Percentiles rank a stretch among this genome's conserved stretches.
phyloP scores from a whole-genome alignment of 2,797 vertebrate species.

The Parauchenoglanis ngamensis region DNA sequence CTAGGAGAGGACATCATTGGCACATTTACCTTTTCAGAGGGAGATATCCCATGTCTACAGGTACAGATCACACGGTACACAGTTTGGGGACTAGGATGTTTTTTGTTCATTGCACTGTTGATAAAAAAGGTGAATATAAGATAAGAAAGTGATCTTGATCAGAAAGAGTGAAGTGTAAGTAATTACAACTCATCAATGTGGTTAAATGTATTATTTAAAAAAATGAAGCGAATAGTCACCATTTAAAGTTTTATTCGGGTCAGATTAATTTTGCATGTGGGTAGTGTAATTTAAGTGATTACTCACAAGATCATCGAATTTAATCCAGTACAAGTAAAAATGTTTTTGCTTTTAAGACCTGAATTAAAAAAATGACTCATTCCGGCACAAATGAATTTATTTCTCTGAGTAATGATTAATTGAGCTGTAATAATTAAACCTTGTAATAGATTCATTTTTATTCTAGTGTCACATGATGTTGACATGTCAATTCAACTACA shows the following conservation, averaged over 20 bases:
- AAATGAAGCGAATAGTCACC: not conserved
- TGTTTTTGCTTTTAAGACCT: not conserved
- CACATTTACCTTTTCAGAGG: conserved; percentile 93
- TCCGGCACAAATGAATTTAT: not conserved
- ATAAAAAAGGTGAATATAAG: not conserved
- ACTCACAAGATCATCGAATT: not conserved
- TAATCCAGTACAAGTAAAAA: not conserved
- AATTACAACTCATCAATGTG: not conserved
- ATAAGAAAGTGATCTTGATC: not conserved
- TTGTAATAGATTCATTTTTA: not conserved
- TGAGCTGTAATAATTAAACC: not conserved
- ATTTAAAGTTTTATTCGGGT: not conserved
- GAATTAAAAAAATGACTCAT: not conserved
- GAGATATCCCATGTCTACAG: conserved; percentile 95
- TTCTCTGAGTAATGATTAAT: not conserved
- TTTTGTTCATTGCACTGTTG: not conserved
- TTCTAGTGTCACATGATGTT: not conserved
- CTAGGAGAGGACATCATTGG: conserved; percentile 94
- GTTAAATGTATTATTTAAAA: not conserved
- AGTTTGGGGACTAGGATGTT: not conserved
- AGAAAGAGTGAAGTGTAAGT: not conserved
- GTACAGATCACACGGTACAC: conserved; percentile 62
- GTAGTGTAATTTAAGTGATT: not conserved
- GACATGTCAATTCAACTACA: not conserved
- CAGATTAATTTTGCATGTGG: not conserved